A percentile compares a stretch with the other conserved stretches of the same genome.
These are phyloP conservation scores for Ruditapes philippinarum DNA, from an alignment of 1,140 invertebrate genomes.

Conservation along the genomic window DNA sequence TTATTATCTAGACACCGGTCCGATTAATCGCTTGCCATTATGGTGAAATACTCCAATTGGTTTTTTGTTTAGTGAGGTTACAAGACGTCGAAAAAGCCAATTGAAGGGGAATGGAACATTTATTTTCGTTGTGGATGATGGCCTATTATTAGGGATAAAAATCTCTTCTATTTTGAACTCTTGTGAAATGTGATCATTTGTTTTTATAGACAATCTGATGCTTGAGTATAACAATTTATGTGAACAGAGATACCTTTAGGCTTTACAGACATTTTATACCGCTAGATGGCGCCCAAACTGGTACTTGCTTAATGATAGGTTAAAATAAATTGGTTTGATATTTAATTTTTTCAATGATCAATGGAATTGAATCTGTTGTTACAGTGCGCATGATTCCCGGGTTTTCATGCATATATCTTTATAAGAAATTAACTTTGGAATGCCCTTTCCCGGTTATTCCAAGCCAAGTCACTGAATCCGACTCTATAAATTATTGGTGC, in stretches of 20 bases:
- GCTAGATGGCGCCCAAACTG: too few relatives aligned
- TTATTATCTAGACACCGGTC: slow-evolving; percentile 64
- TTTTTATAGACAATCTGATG: neutral
- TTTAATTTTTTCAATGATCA: too few relatives aligned
- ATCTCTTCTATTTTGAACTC: slow-evolving; percentile 29
- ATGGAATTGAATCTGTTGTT: too few relatives aligned
- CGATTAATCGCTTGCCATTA: slow-evolving; percentile 68
- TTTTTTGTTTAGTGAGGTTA: slow-evolving; percentile 61
- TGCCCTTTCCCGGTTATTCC: too few relatives aligned
- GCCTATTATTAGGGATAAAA: slow-evolving; percentile 67
- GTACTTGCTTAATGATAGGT: too few relatives aligned
- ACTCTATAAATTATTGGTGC: too few relatives aligned
- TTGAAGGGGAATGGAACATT: slow-evolving; percentile 58
- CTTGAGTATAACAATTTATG: neutral
- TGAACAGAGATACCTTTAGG: neutral
- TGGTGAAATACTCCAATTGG: slow-evolving; percentile 63
- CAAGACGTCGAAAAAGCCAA: slow-evolving; percentile 62
- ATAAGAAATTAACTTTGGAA: too few relatives aligned
- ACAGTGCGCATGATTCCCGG: too few relatives aligned
- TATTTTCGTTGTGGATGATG: slow-evolving; percentile 66
- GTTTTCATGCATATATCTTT: too few relatives aligned
- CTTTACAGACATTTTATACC: too few relatives aligned
- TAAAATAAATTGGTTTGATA: too few relatives aligned
- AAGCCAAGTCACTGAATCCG: too few relatives aligned
- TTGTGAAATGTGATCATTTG: neutral